phyloP scores from a whole-genome alignment of 2,888 invertebrate species.

The Druceiella hillmani region DNA sequence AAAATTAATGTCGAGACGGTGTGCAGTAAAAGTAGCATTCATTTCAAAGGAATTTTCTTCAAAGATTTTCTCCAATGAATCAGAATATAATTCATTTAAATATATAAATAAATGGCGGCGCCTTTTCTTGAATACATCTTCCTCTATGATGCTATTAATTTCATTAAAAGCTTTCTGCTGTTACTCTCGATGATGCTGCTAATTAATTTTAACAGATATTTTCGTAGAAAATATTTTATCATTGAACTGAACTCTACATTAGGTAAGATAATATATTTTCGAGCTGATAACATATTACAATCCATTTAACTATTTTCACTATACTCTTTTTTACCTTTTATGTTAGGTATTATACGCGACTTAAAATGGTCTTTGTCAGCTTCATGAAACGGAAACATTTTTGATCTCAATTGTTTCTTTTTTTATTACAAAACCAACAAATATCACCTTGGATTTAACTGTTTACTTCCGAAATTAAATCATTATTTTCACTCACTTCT shows the following conservation, averaged over 20 bases:
- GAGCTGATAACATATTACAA: constrained; percentile 16
- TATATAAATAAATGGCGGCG: too few species aligned
- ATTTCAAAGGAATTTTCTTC: constrained; percentile 22
- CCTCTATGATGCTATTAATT: constrained; percentile 21
- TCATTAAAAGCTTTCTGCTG: constrained; percentile 25
- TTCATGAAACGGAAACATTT: too few species aligned
- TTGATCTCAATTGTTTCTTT: constrained; percentile 14
- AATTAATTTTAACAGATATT: constrained; percentile 20
- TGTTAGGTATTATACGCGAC: constrained; percentile 16
- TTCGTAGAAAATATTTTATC: too few species aligned
- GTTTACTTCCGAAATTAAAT: too few species aligned
- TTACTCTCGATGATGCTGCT: constrained; percentile 24
- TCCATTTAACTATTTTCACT: constrained; percentile 20
- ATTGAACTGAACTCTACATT: constrained; percentile 20
- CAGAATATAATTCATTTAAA: constrained; percentile 25
- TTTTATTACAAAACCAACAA: constrained; percentile 15
- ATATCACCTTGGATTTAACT: too few species aligned
- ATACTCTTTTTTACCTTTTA: constrained; percentile 18
- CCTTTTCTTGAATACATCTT: constrained; percentile 25
- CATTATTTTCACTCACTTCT: constrained; percentile 13
- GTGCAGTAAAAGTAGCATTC: constrained; percentile 20
- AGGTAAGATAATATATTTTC: constrained; percentile 21
- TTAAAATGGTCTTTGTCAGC: constrained; percentile 14
- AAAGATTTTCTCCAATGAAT: constrained; percentile 21
- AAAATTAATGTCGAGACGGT: constrained; percentile 24